Evolutionary conservation across 1,140 invertebrate genomes (phyloP).

Genomic region (Prorops nasuta): DNA sequence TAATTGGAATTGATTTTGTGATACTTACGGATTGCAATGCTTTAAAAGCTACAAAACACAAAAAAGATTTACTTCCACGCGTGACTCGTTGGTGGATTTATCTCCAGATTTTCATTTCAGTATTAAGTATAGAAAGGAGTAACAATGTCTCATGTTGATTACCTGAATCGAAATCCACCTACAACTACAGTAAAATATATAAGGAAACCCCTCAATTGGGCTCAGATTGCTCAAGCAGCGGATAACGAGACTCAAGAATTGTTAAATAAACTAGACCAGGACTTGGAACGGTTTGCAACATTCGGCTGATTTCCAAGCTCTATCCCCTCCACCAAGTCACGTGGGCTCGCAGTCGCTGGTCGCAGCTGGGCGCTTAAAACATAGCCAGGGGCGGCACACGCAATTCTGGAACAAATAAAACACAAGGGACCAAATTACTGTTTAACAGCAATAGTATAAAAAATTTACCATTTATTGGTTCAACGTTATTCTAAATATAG

Average conservation of each 20-base stretch:
- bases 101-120: neutral
- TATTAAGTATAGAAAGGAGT: neutral
- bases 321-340: no score
- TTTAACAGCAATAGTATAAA: no score
- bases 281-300: no score
- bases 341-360: no score
- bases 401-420: no score
- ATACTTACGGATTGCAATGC: neutral
- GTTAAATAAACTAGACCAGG: neutral
- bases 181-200: neutral
- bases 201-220: neutral
- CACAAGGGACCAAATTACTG: no score
- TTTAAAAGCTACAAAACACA: neutral
- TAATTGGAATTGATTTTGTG: constrained; percentile 16
- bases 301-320: no score
- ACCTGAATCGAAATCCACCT: neutral
- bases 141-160: neutral
- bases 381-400: no score
- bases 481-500: no score
- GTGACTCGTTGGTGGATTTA: neutral
- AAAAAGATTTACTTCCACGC: neutral
- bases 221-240: neutral
- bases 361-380: no score
- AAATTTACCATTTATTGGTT: no score
- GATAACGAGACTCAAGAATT: neutral